Evolutionary conservation across 2,888 invertebrate species (phyloP).

Genomic region (Tetragonula carbonaria): DNA sequence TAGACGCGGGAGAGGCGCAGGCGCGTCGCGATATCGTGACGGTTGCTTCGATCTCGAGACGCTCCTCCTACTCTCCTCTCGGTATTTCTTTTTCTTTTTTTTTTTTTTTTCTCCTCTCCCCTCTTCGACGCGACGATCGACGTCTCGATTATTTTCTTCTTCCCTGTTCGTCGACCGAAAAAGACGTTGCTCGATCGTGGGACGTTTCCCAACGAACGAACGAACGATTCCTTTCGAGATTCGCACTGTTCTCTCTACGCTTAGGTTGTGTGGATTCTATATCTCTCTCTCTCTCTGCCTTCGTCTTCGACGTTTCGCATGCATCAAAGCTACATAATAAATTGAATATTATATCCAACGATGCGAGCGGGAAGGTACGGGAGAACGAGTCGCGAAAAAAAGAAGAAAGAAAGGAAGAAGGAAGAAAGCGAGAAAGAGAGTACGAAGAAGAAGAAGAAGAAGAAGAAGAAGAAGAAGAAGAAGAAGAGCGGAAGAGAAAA

Average conservation of each 20-base stretch:
- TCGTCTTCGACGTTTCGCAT: constrained; percentile 29
- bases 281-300: neutral
- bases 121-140: constrained; percentile 60
- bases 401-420: constrained; percentile 24
- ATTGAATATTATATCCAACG: constrained; percentile 73
- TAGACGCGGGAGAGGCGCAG: neutral
- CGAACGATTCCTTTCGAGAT: neutral
- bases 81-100: neutral
- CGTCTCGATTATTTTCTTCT: constrained; percentile 47
- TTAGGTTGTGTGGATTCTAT: neutral
- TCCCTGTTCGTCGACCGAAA: constrained; percentile 41
- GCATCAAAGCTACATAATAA: constrained; percentile 73
- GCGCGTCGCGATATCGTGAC: constrained; percentile 35
- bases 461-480: neutral
- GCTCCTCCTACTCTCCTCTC: neutral
- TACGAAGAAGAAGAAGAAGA: constrained; percentile 26
- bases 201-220: neutral
- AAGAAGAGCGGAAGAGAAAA: constrained; percentile 23
- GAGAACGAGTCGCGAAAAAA: neutral
- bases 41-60: constrained; percentile 19
- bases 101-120: too few relatives aligned
- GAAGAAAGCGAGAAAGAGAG: constrained; percentile 8
- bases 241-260: neutral
- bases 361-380: neutral
- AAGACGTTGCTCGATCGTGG: neutral